phyloP scores from a whole-genome alignment of 2,113 vertebrate species.

The Ameiurus melas region DNA sequence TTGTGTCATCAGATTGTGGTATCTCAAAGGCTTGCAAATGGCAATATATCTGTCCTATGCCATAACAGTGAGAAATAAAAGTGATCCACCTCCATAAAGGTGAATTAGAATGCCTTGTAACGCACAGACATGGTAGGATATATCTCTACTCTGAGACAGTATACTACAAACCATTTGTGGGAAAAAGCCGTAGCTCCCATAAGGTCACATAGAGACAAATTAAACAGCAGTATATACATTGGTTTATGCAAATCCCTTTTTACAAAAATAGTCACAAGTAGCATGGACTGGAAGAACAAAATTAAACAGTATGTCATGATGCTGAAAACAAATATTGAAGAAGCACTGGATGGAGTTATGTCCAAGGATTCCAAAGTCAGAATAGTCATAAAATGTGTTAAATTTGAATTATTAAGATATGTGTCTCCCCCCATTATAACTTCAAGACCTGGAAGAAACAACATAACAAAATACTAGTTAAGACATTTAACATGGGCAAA shows the following conservation, averaged over 20 bases:
- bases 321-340: background rate
- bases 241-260: background rate
- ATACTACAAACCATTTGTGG: background rate
- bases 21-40: background rate
- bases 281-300: background rate
- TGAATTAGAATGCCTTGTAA: background rate
- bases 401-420: background rate
- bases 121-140: background rate
- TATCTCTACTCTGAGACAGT: background rate
- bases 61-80: slow-evolving; percentile 1
- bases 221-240: slow-evolving; percentile 23
- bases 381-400: background rate
- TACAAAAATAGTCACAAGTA: background rate
- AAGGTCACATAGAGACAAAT: slow-evolving; percentile 16
- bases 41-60: slow-evolving; percentile 2
- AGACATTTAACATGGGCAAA: background rate
- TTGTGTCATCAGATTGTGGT: background rate
- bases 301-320: slow-evolving; percentile 18
- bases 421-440: background rate
- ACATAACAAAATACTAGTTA: background rate
- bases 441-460: background rate
- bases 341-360: background rate
- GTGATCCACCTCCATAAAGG: background rate
- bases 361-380: slow-evolving; percentile 12
- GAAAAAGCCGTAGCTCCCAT: slow-evolving; percentile 2